Base-by-base conservation (phyloP, 2,888 invertebrate genomes). In the Ennomos erosarius region DNA sequence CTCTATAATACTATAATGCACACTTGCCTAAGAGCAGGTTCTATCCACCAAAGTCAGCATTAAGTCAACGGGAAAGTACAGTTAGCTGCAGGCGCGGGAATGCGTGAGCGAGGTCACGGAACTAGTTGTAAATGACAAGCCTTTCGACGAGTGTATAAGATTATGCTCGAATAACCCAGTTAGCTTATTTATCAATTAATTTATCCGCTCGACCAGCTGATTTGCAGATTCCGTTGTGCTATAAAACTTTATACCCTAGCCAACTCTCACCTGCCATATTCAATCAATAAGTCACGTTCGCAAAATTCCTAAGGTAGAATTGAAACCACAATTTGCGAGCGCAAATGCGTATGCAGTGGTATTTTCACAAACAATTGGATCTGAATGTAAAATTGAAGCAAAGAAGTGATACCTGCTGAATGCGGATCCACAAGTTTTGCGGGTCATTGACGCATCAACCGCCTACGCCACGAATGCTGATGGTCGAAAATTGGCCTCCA, bases 71-170 rank as follows among this genome's bases (percentile, higher is more conserved):
- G 90, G 89, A 92, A 92, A 90, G 90, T 91, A 92, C 92, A 89
- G 92, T 92, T 92, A 92, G 90, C 83, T 90, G 90, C 92, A 91
- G 82, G 89, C 92, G 89, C 88, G 90, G 90, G 92, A 90, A 92
- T 91, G 92, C 89, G 91, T 92, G 88, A 90, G 92, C 92, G 92
- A 92, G 92, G 92, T 92, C 92, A 92, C 91, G 85, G 90, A 92
- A 90, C 92, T 92, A 91, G 90, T 92, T 88, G 90, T 90, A 87
- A 88, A 88, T 90, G 89, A 91, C 91, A 89, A 86, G 86, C 84
- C 85, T 88, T 85, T 84, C 82, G 81, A 85, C 80, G 84, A 88
- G 82, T 82, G 86, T 26, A 84, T 80, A 81, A 76, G 76, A 82
- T 81, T 84, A 76, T 82, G 79, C 80, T 83, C 75, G 76, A 81